A percentile compares a stretch with the other conserved stretches of the same genome.
Conservation (phyloP, 2,113 vertebrate species). For the Anguilla japonica region DNA sequence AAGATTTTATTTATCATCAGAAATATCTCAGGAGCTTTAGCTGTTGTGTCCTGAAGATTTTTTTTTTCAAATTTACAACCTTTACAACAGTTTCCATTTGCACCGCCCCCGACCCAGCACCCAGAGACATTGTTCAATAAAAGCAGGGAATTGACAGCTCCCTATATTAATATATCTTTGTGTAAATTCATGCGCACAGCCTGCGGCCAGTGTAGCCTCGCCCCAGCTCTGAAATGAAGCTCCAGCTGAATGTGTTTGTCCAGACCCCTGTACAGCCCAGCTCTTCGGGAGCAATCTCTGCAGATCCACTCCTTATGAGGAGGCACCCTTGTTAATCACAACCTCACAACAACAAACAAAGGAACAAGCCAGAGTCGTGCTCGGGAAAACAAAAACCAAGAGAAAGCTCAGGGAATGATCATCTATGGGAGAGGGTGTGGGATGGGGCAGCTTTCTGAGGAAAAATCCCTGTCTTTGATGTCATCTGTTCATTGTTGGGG, state of each 20-base stretch:
- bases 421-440: neutral
- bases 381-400: neutral
- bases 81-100: neutral
- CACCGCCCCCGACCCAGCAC: neutral
- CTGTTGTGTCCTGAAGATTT: neutral
- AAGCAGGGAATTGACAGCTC: neutral
- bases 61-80: neutral
- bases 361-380: neutral
- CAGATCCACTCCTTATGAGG: slow-evolving; percentile 21
- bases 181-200: neutral
- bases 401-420: neutral
- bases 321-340: slow-evolving; percentile 29
- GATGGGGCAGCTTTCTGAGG: neutral
- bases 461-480: neutral
- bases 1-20: neutral
- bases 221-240: slow-evolving; percentile 53
- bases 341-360: slow-evolving; percentile 33
- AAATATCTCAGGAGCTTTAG: neutral
- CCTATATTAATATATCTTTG: neutral
- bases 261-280: slow-evolving; percentile 35
- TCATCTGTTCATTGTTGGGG: neutral
- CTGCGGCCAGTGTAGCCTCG: slow-evolving; percentile 40
- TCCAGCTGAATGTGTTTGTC: slow-evolving; percentile 33
- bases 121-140: neutral
- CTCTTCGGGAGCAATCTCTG: slow-evolving; percentile 39